Evolutionary conservation across 2,113 vertebrate genomes (phyloP), one percentile per base, ranked within the genome.

Genomic region (Eurystomus gularis): DNA sequence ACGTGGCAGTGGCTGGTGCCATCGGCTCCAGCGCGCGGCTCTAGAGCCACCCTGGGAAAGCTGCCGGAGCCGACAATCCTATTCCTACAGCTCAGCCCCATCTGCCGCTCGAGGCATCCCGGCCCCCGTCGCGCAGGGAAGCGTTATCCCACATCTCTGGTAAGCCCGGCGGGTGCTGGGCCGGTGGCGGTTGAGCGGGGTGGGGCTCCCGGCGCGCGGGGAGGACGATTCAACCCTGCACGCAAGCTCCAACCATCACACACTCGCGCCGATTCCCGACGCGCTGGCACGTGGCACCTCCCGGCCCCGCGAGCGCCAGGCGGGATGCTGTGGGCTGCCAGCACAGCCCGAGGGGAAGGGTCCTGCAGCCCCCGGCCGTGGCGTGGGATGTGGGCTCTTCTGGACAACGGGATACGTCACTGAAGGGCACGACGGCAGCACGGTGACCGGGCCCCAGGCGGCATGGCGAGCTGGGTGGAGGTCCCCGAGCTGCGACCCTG

Each of bases 361-460:
- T 8, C 33, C 31, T 1, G 6, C 33, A 23, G 33, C 52, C 48
- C 4, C 2, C 7, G 2, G 44, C 24, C 2, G 6, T 14, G 61
- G 81, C 49, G 4, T 2, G 4, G 55, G 7, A 64, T 20, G 26
- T 42, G 42, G 42, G 83, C 52, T n/a, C 39, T 54, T 11, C 31
- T 0, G 13, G 58, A 2, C 13, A 7, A 2, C 0, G 61, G 78
- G 33, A 18, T 8, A 1, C 58, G 21, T 7, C 29, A n/a, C 0
- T 1, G 70, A 60, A 25, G 0, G 20, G 48, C 6, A 1, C 1
- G 4, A 70, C 2, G 12, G 23, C 37, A 13, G 44, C 14, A 1
- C 3, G 3, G 78, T 28, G 82, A 39, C 19, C 10, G 19, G 4
- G 57, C 21, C n/a, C 57, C 13, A 9, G 69, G 15, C 5, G 9